phyloP scores from a whole-genome alignment of 2,888 invertebrate species.

The Lasioglossum leucozonium region DNA sequence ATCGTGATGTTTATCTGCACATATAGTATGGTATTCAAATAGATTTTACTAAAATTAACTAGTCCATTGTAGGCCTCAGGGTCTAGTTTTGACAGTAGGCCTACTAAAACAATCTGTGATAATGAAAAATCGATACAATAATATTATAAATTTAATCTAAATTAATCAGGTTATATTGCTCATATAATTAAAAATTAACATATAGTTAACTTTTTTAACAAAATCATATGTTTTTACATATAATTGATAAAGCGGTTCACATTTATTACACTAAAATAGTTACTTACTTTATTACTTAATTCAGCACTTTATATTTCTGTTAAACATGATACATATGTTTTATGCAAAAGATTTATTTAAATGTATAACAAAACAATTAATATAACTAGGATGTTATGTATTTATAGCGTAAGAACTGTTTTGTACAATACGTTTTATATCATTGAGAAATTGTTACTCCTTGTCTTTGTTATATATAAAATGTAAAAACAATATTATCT shows the following conservation, averaged over 20 bases:
- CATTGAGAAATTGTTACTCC: conserved; percentile 11
- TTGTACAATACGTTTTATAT: conserved; percentile 33
- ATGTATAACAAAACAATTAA: conserved; percentile 21
- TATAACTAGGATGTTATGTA: conserved; percentile 23
- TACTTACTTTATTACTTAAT: conserved; percentile 20
- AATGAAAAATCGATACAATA: conserved; percentile 84
- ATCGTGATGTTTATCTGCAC: conserved; percentile 81
- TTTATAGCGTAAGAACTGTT: conserved; percentile 16
- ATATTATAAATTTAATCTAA: conserved; percentile 77
- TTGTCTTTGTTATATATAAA: conserved; percentile 19
- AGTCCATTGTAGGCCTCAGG: conserved; percentile 77
- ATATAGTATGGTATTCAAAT: conserved; percentile 64
- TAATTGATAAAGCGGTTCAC: conserved; percentile 48
- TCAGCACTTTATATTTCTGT: conserved; percentile 29
- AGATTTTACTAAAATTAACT: conserved; percentile 72
- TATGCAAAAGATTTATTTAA: conserved; percentile 56
- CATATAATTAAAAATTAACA: conserved; percentile 63
- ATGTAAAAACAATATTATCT: conserved; percentile 23
- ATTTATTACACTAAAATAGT: conserved; percentile 29
- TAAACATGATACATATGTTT: conserved; percentile 49
- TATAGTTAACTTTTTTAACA: conserved; percentile 56
- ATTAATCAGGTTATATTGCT: conserved; percentile 68
- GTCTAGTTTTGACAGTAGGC: conserved; percentile 75
- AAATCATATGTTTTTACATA: conserved; percentile 28
- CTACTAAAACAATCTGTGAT: conserved; percentile 84